Conservation (phyloP, 2,113 vertebrate species). For the Tragelaphus buxtoni region DNA sequence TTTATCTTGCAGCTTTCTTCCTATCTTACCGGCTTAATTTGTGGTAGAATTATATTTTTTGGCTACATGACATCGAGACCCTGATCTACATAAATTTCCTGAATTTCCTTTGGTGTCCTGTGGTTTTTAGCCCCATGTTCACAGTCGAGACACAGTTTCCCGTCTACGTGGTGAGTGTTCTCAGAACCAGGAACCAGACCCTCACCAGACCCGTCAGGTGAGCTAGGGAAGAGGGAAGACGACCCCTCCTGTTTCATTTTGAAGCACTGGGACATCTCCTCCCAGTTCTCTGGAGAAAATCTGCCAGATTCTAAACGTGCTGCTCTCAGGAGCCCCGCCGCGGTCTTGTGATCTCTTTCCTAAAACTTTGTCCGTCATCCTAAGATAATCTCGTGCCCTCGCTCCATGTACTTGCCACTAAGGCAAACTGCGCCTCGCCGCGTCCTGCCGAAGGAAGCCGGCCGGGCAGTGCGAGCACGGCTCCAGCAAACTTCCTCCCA, state of each 20-base stretch:
- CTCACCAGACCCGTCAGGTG: not conserved
- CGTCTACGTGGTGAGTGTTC: rapidly evolving
- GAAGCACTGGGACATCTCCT: not conserved
- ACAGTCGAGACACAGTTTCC: too few relatives aligned
- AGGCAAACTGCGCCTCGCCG: rapidly evolving
- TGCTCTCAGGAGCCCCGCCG: not conserved
- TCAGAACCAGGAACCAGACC: not conserved
- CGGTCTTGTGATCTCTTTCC: not conserved
- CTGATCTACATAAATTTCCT: not conserved
- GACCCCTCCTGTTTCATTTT: not conserved
- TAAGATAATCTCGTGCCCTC: not conserved
- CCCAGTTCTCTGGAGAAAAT: not conserved
- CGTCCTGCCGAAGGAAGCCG: rapidly evolving
- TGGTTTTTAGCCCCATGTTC: not conserved
- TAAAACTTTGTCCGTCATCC: not conserved
- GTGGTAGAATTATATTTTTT: not conserved
- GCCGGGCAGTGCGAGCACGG: rapidly evolving
- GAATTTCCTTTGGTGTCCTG: not conserved
- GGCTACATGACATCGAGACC: not conserved
- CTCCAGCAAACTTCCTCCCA: not conserved
- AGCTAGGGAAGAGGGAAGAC: not conserved
- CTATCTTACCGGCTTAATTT: not conserved
- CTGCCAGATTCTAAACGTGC: not conserved
- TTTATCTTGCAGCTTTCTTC: not conserved
- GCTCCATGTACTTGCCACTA: too few relatives aligned